Percentiles rank a stretch among this genome's conserved stretches.
phyloP scores from a whole-genome alignment of 2,113 vertebrate species.

The Phaetusa simplex region DNA sequence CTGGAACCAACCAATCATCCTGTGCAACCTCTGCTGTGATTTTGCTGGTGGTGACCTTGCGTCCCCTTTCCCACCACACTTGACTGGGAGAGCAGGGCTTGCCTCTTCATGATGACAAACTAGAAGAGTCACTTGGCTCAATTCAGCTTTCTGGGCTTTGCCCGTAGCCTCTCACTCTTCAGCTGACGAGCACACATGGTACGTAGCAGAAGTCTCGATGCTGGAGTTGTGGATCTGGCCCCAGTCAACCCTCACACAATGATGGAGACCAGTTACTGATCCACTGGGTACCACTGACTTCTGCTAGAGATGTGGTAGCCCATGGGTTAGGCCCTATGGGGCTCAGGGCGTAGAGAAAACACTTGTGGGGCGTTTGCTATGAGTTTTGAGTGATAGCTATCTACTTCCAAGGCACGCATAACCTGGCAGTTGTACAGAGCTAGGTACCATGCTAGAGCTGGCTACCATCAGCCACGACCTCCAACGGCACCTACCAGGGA shows the following conservation, averaged over 20 bases:
- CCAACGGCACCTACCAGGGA: background rate
- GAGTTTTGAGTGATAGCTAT: background rate
- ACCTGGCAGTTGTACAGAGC: background rate
- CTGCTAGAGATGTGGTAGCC: background rate
- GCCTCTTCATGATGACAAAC: background rate
- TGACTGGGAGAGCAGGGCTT: background rate
- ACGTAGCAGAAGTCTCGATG: background rate
- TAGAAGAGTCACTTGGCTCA: background rate
- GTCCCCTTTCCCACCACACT: background rate
- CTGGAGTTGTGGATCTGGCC: background rate
- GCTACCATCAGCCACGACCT: background rate
- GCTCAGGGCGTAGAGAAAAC: background rate
- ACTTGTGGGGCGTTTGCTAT: background rate
- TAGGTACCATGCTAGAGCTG: background rate
- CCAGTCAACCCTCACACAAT: background rate
- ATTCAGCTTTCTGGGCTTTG: background rate
- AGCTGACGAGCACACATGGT: background rate
- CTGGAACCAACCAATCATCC: background rate
- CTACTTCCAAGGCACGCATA: background rate
- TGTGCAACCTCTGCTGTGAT: background rate
- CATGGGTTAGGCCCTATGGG: background rate
- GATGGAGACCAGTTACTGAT: background rate
- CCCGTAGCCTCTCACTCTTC: background rate
- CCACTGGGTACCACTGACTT: background rate
- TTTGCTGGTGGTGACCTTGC: background rate